These are phyloP conservation scores for Mus musculus DNA, from an alignment of 2,113 vertebrate genomes.

Conservation along the genomic window DNA sequence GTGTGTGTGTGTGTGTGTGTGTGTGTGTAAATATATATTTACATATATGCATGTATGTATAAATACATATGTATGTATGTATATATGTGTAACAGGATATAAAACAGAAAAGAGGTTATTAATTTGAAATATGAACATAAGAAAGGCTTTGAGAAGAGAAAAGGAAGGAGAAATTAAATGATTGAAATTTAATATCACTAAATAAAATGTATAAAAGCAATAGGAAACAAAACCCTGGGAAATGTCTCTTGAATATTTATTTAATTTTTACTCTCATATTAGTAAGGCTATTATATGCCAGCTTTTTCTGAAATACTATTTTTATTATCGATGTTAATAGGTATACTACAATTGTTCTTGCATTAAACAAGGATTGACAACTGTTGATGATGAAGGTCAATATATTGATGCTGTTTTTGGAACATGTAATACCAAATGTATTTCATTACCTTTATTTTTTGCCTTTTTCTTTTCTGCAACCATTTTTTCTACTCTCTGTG, in stretches of 20 bases:
- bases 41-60: too few relatives aligned
- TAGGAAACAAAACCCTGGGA: not conserved
- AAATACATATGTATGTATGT: too few relatives aligned
- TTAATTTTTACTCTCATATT: not conserved
- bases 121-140: not conserved
- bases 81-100: too few relatives aligned
- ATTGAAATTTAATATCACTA: too few relatives aligned
- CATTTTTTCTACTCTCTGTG: constrained; percentile 84
- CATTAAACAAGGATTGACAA: constrained; percentile 72
- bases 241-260: not conserved
- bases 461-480: constrained; percentile 82
- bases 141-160: not conserved
- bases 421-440: constrained; percentile 84
- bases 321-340: constrained; percentile 75
- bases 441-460: constrained; percentile 85
- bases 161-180: not conserved
- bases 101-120: too few relatives aligned
- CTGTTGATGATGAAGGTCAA: constrained; percentile 3
- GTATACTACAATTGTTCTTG: constrained; percentile 87
- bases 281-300: not conserved
- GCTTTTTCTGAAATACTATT: constrained; percentile 31
- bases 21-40: too few relatives aligned
- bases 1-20: too few relatives aligned
- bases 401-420: constrained; percentile 80
- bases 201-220: too few relatives aligned